Evolutionary conservation across 2,797 vertebrate genomes (phyloP).

Genomic region (Fistularia tabacaria): DNA sequence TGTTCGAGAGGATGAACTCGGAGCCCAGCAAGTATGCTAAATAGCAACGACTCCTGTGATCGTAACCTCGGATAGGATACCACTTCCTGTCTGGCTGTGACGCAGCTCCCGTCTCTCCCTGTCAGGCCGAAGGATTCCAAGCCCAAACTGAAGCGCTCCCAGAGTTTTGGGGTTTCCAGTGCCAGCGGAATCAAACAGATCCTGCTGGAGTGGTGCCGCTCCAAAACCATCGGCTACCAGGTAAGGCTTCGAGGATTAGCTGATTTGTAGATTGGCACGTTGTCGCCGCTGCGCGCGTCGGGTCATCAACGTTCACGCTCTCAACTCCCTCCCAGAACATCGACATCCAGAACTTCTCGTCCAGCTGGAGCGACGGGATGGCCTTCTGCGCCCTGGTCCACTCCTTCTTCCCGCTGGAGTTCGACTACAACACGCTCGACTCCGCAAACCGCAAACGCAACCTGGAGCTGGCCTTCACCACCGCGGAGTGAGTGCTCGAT

Average conservation of each 20-base stretch:
- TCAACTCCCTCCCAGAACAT: conserved; percentile 77
- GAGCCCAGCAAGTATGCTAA: conserved; percentile 74
- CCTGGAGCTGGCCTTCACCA: conserved; percentile 87
- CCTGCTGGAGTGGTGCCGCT: conserved; percentile 94
- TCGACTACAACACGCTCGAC: conserved; percentile 84
- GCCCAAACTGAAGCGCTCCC: conserved; percentile 88
- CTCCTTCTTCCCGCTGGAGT: conserved; percentile 93
- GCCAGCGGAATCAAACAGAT: conserved; percentile 94
- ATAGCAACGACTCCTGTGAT: neutral
- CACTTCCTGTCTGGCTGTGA: neutral
- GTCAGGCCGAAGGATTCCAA: conserved; percentile 71
- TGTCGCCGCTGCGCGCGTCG: too few species aligned
- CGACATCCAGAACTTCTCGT: conserved; percentile 95
- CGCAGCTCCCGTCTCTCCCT: neutral
- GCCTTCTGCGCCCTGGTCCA: conserved; percentile 95
- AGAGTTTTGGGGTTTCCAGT: conserved; percentile 87
- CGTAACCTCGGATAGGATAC: neutral
- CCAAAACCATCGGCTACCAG: conserved; percentile 92
- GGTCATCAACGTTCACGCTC: too few species aligned
- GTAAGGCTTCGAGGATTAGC: conserved; percentile 48
- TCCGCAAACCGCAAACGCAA: conserved; percentile 83
- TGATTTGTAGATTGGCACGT: too few species aligned
- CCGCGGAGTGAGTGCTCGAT: conserved; percentile 83
- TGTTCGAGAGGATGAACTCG: conserved; percentile 86
- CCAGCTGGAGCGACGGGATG: conserved; percentile 94